Percentiles rank a stretch among this genome's conserved stretches.
Evolutionary conservation across 2,888 invertebrate genomes (phyloP).

Genomic region (Andricus curvator): DNA sequence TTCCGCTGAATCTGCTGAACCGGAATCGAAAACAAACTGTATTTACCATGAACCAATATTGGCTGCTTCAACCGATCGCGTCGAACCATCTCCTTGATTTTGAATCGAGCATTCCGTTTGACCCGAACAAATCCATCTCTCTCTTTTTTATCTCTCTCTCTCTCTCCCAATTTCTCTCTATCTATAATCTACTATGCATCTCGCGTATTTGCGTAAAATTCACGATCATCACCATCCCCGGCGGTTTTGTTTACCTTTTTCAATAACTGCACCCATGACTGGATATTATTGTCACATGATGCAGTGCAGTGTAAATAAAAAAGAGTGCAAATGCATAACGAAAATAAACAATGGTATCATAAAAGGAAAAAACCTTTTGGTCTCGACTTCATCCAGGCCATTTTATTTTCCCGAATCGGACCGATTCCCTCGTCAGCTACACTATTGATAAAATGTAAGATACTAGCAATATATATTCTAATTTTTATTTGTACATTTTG

Average conservation of each 20-base stretch:
- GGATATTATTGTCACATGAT: neutral
- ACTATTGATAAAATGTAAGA: no score
- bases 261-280: neutral
- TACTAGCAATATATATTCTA: no score
- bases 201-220: neutral
- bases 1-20: constrained; percentile 5
- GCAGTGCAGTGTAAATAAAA: constrained; percentile 1
- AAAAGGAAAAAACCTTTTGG: no score
- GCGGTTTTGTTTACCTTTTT: neutral
- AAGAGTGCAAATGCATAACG: neutral
- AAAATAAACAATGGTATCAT: neutral
- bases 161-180: neutral
- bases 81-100: constrained; percentile 21
- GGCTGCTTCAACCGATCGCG: constrained; percentile 32
- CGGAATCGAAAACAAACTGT: constrained; percentile 41
- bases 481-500: no score
- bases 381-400: no score
- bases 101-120: constrained; percentile 33
- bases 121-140: constrained; percentile 5
- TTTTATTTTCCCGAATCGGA: no score
- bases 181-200: constrained; percentile 8
- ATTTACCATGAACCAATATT: constrained; percentile 38
- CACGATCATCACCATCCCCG: neutral
- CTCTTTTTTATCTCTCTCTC: neutral
- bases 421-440: no score